Evolutionary conservation across 2,113 vertebrate species (phyloP).

Genomic region (Lonchura striata): DNA sequence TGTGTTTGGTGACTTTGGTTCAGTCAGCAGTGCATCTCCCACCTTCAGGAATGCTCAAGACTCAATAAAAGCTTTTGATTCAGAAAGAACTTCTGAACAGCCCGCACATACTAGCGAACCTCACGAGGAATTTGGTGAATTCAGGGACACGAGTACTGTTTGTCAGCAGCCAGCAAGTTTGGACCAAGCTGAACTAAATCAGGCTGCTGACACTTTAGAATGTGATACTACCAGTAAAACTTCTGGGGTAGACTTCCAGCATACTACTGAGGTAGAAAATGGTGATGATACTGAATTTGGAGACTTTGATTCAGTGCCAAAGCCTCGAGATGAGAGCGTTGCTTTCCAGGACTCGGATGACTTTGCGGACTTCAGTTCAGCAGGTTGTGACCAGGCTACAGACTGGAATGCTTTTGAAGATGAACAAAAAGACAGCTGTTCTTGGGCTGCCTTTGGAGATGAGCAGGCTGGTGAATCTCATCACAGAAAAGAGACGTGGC

Average conservation of each 20-base stretch:
- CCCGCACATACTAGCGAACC: conserved; percentile 47
- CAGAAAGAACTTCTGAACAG: conserved; percentile 69
- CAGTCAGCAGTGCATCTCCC: conserved; percentile 72
- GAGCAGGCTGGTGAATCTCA: conserved; percentile 64
- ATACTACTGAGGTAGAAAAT: conserved; percentile 61
- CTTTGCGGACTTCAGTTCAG: conserved; percentile 95
- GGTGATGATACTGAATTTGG: conserved; percentile 69
- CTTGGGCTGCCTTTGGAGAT: conserved; percentile 83
- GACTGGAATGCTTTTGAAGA: conserved; percentile 86
- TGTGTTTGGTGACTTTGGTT: conserved; percentile 83
- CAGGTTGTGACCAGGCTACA: conserved; percentile 67
- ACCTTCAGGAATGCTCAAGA: conserved; percentile 53
- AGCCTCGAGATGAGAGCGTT: conserved; percentile 64
- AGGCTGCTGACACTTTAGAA: conserved; percentile 43
- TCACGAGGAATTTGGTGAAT: conserved; percentile 74
- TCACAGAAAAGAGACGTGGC: conserved; percentile 72
- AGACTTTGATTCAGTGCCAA: conserved; percentile 75
- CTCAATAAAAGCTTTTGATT: conserved; percentile 19
- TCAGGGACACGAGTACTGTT: conserved; percentile 65
- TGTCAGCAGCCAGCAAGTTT: conserved; percentile 68
- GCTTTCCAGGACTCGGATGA: conserved; percentile 85
- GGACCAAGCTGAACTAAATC: conserved; percentile 55
- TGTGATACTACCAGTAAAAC: conserved; percentile 32
- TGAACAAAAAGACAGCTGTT: conserved; percentile 71
- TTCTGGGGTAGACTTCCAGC: conserved; percentile 33